These are phyloP conservation scores for Tyria jacobaeae DNA, from an alignment of 2,888 invertebrate species.

Conservation along the genomic window DNA sequence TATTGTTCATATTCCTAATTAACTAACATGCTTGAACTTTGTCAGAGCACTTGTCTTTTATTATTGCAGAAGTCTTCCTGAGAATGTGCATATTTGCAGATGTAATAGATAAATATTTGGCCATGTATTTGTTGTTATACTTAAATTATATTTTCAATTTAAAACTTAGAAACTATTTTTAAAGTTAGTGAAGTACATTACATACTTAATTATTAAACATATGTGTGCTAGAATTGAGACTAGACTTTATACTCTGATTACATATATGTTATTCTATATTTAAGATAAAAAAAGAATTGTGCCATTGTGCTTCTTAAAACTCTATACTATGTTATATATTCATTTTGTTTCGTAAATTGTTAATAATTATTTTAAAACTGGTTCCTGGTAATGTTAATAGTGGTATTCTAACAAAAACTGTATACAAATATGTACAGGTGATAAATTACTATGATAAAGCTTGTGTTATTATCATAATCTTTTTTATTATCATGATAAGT, in stretches of 20 bases:
- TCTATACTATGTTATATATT: not conserved
- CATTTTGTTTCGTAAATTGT: not conserved
- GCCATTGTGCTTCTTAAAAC: not conserved
- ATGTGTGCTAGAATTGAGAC: slow-evolving; percentile 14
- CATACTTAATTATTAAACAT: not conserved
- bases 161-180: not conserved
- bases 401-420: not conserved
- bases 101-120: slow-evolving; percentile 14
- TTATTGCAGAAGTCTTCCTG: slow-evolving; percentile 12
- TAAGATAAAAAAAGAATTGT: slow-evolving; percentile 1
- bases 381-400: not conserved
- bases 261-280: slow-evolving; percentile 25
- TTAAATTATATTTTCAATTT: slow-evolving; percentile 14
- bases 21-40: slow-evolving; percentile 25
- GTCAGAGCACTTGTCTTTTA: slow-evolving; percentile 14
- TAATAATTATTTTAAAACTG: not conserved
- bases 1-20: slow-evolving; percentile 37
- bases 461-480: not conserved
- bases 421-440: not conserved
- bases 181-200: not conserved
- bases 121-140: slow-evolving; percentile 25
- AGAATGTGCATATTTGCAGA: not conserved
- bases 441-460: not conserved
- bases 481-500: too few relatives aligned
- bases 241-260: slow-evolving; percentile 46